Base-by-base conservation (phyloP, 2,888 invertebrate species). In the Capitulum mitella region DNA sequence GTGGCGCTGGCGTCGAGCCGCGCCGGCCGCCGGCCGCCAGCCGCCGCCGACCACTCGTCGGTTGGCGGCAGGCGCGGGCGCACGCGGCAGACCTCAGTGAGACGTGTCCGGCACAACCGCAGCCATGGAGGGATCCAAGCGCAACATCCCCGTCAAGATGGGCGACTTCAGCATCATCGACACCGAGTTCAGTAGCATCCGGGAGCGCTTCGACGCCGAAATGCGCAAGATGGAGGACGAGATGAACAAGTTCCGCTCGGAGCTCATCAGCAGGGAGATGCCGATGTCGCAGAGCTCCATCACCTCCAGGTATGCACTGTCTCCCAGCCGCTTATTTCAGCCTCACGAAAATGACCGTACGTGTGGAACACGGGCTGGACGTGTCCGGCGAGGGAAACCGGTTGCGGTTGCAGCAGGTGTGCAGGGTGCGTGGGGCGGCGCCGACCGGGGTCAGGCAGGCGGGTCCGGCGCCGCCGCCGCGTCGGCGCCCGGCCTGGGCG, bases 201-300 rank as follows among this genome's bases (percentile, higher is more conserved):
- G 96, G 85, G 96, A 96, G 87, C 90, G 95, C 83, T 97, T 97
- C 87, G 97, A 97, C 87, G 92, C 93, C 82, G 97, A 98, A 90
- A 97, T 98, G 97, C 90, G 93, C 85, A 95, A 96, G 88, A 97
- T 98, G 94, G 97, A 98, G 89, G 97, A 97, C 85, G 97, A 97
- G 89, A 97, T 97, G 97, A 92, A 92, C 86, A 92, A 93, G 88
- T 96, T 96, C 89, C 90, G 96, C 84, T 93, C 93, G 83, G 95
- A 95, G 86, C 89, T 96, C 82, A 93, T 95, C 92, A 95, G 94
- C 87, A 91, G 94, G 85, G 96, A 96, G 87, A 92, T 93, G 85
- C 92, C 92, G 87, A 93, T 94, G 85, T 61, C 81, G 93, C 93
- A 88, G 92, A 81, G 79, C 81, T 81, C 77, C 29, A 51, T 61